Base-by-base conservation (phyloP, 2,797 vertebrate species). In the Aldrovandia affinis region DNA sequence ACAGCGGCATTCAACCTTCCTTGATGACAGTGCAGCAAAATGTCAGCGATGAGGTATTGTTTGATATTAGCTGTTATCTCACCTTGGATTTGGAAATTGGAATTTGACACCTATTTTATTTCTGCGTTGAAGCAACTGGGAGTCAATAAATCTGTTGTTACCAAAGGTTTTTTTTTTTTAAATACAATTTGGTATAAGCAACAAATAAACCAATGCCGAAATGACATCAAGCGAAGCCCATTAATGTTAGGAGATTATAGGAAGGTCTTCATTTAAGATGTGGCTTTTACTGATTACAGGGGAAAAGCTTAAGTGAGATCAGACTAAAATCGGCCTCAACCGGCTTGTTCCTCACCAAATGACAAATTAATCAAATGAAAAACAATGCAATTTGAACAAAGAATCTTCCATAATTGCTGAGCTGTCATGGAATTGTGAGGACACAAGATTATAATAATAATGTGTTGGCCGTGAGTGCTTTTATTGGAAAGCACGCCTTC, bases 221-320 rank as follows among this genome's bases (percentile, higher is more conserved):
- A 89, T 83, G 81, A 61, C 59, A 75, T 83, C 83, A 84, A 73
- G 54, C 15, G 84, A 86, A 85, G 59, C 47, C 59, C 65, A 36
- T 65, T 83, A 81, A 86, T 88, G 82, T 44, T 57, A 59, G 52
- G 25, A 59, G 81, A 85, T 83, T 85, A 85, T 1, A 75, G 70
- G 15, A 82, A 57, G n/a, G 80, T 83, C 36, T 83, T 81, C 39
- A 83, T 52, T 85, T 88, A 83, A 82, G 77, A 82, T 54, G 57
- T 79, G 81, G 18, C 57, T 78, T 87, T 89, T 83, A 81, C 77
- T 18, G 77, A 61, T 77, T 1, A 22, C 2, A 0, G 6, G 33
- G 59, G 84, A 73, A 59, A 52, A 47, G 86, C 82, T 89, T 75
- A n/a, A 42, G 65, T 52, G 36, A 83, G 18, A 85, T 82, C 44